Base-by-base conservation (phyloP, 2,888 invertebrate species). In the Plemyria rubiginata region DNA sequence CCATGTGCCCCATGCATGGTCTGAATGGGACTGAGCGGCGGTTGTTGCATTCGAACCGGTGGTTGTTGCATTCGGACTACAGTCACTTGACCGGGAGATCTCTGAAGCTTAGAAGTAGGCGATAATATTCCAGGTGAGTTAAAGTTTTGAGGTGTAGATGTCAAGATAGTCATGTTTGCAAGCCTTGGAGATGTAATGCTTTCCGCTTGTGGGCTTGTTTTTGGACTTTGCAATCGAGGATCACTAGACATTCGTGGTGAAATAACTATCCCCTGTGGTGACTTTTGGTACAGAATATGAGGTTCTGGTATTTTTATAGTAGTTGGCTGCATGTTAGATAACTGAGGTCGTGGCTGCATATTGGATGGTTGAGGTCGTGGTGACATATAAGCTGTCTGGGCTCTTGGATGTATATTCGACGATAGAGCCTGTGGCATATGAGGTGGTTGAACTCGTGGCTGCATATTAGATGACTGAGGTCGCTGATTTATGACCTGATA, bases 281-380 rank as follows among this genome's bases (percentile, higher is more conserved):
- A 13, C 15, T 92, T 92, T 73, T 90, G 92, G 73, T 92, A 92
- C 38, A 92, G 70, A 62, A 92, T 82, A 71, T 93, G 92, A 54
- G 88, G 86, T 46, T 94, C 94, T 4, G 95, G 95, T 72, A 95
- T 94, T 73, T 94, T 95, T 13, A 95, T 95, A 0, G 95, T 94
- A 4, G 96, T 93, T 12, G 95, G 93, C 74, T 95, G 95, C 84
- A 94, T 92, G 67, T 90, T 94, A 8, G 87, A 74, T 77, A 86
- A 57, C 60, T 87, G 75, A 40, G 84, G 86, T 62, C 90, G 84
- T 46, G 53, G 50, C 54, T 62, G 62, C 58, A 62, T 50, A 66
- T 90, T 94, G 7, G 87, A 73, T 77, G 86, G 55, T 60, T 87
- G 75, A 36, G 84, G 85, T 60, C 88, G 85, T 54, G 40, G 49